Conservation (phyloP, 2,797 vertebrate genomes). For the Malurus splendens region DNA sequence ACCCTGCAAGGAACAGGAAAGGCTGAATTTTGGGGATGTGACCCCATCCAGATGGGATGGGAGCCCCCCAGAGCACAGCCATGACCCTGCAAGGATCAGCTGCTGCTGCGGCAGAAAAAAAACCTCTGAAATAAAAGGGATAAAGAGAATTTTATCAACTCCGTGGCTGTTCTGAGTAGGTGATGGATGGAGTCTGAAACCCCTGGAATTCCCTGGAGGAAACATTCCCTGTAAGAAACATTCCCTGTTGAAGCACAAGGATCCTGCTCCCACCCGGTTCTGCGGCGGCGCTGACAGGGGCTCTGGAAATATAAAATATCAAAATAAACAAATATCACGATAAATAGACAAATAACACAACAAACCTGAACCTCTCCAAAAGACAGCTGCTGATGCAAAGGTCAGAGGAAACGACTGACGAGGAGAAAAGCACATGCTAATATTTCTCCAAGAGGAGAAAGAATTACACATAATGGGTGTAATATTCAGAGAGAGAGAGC, state of each 20-base stretch:
- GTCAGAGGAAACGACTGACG: constrained; percentile 10
- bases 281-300: accelerated
- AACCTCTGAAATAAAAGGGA: accelerated
- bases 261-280: not conserved
- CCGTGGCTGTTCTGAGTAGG: accelerated
- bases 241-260: too few relatives aligned
- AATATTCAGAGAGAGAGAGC: constrained; percentile 26
- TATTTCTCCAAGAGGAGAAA: constrained; percentile 38
- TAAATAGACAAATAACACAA: not conserved
- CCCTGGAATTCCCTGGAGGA: not conserved
- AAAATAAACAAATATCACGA: not conserved
- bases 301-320: not conserved
- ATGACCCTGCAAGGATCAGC: not conserved
- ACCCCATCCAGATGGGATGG: not conserved
- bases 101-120: not conserved
- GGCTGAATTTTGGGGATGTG: not conserved
- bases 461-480: constrained; percentile 50
- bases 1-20: not conserved
- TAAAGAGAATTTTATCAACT: accelerated
- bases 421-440: constrained; percentile 43
- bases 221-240: not conserved
- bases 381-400: not conserved
- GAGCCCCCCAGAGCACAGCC: not conserved
- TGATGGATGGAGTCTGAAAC: not conserved
- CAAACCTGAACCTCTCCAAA: not conserved